A percentile compares a stretch with the other conserved stretches of the same genome.
These are phyloP conservation scores for Adela reaumurella DNA, from an alignment of 2,888 invertebrate genomes.

Conservation along the genomic window DNA sequence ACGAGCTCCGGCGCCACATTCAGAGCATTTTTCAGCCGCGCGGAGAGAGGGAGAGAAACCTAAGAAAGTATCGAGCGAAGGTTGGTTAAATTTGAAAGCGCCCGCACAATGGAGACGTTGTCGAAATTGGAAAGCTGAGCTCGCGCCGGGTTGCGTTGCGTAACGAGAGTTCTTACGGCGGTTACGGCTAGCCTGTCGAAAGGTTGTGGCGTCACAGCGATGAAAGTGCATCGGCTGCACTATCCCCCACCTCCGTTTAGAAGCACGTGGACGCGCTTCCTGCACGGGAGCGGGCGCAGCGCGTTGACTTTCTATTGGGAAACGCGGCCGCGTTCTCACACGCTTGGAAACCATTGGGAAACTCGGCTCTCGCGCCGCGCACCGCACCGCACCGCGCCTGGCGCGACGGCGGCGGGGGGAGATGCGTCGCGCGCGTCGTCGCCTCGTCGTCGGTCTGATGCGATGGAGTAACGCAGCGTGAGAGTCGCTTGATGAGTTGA, in stretches of 20 bases:
- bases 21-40: conserved; percentile 49
- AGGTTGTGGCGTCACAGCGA: conserved; percentile 49
- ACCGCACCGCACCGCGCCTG: conserved; percentile 14
- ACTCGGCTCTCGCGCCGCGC: conserved; percentile 43
- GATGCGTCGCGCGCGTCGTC: conserved; percentile 19
- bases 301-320: conserved; percentile 54
- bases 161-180: conserved; percentile 50
- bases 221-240: conserved; percentile 51
- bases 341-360: conserved; percentile 32
- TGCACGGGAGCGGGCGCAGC: conserved; percentile 28
- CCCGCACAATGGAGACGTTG: conserved; percentile 53
- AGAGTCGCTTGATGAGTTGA: background rate
- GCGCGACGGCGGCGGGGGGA: conserved; percentile 13
- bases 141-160: conserved; percentile 48
- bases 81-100: conserved; percentile 55
- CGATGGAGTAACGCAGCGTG: background rate
- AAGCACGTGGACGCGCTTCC: conserved; percentile 14
- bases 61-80: conserved; percentile 48
- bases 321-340: conserved; percentile 26
- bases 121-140: conserved; percentile 57
- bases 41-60: conserved; percentile 42
- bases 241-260: conserved; percentile 20
- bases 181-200: too few relatives aligned
- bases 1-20: conserved; percentile 33
- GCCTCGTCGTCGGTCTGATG: background rate